phyloP scores from a whole-genome alignment of 2,888 invertebrate species.

The Epiblema foenella region DNA sequence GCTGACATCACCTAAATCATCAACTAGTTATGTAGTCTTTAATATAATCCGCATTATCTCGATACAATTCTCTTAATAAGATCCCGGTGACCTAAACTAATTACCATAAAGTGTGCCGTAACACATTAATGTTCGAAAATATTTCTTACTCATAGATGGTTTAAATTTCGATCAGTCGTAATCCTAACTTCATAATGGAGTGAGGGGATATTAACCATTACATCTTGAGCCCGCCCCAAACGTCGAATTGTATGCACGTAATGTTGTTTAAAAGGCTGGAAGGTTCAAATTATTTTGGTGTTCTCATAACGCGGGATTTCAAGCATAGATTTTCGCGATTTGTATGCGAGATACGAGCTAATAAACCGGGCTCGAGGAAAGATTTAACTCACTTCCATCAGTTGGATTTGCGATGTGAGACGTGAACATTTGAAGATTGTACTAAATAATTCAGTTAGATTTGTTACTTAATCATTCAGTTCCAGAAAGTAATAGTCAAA shows the following conservation, averaged over 20 bases:
- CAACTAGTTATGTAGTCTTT: too few relatives aligned
- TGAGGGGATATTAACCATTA: slow-evolving; percentile 42
- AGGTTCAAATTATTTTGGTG: slow-evolving; percentile 30
- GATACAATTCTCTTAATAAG: neutral
- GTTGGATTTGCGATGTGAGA: slow-evolving; percentile 38
- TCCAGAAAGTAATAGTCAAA: neutral
- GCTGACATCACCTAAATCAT: neutral
- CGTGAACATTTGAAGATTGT: slow-evolving; percentile 27
- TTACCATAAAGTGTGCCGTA: slow-evolving; percentile 32
- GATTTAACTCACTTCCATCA: slow-evolving; percentile 44
- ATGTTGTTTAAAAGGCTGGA: slow-evolving; percentile 29
- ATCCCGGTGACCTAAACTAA: slow-evolving; percentile 22
- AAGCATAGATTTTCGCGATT: slow-evolving; percentile 44
- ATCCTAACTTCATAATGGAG: slow-evolving; percentile 45
- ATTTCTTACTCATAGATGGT: slow-evolving; percentile 42
- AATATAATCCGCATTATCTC: neutral
- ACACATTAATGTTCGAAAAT: slow-evolving; percentile 35
- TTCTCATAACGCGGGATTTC: slow-evolving; percentile 43
- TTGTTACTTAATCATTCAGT: neutral
- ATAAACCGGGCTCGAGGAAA: slow-evolving; percentile 45
- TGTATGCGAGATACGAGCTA: slow-evolving; percentile 45
- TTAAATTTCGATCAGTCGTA: slow-evolving; percentile 44
- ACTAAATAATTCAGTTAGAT: slow-evolving; percentile 10
- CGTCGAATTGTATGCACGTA: neutral
- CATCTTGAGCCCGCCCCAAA: slow-evolving; percentile 7